Base-by-base conservation (phyloP, 2,113 vertebrate species). In the Amazona guildingii region DNA sequence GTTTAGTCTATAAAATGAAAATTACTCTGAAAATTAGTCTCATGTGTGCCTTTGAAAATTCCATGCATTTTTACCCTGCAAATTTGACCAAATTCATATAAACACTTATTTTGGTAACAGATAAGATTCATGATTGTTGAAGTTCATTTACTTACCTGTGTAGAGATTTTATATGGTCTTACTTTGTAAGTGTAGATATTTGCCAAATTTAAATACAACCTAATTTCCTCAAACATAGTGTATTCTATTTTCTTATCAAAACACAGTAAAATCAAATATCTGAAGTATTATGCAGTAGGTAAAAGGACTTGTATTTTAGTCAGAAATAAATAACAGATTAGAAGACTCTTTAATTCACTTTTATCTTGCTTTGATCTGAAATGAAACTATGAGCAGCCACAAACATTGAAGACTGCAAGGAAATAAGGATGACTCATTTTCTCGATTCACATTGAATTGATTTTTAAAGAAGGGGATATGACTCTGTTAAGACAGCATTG, bases 311-410 rank as follows among this genome's bases (percentile, higher is more conserved):
- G 33, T 54, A 80, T 93, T 86, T 96, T 84, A 77, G 51, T 72
- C 81, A 91, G 51, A 91, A 80, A 68, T 75, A 68, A 92, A 86
- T 92, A 92, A 82, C 63, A 90, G 19, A 91, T 84, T 73, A 93
- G 86, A 62, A 92, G 48, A 82, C 88, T 96, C 70, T 96, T 96
- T 91, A 92, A 95, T 90, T 92, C 72, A 84, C 91, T 94, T 95
- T 95, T 46, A 75, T 89, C 35, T 54, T 59, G 24, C 81, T 96
- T 87, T 90, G 93, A 92, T 95, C 90, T 94, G 77, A 90, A 88
- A 88, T 68, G 48, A 88, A 83, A 39, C 46, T 67, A 81, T 37
- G 24, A 89, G 54, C 57, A 76, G 35, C 48, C 6, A 43, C 74
- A 91, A 93, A 91, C 55, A 83, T 86, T 74, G 87, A 51, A 88